Evolutionary conservation across 2,113 vertebrate species (phyloP).

Genomic region (Paramisgurnus dabryanus): DNA sequence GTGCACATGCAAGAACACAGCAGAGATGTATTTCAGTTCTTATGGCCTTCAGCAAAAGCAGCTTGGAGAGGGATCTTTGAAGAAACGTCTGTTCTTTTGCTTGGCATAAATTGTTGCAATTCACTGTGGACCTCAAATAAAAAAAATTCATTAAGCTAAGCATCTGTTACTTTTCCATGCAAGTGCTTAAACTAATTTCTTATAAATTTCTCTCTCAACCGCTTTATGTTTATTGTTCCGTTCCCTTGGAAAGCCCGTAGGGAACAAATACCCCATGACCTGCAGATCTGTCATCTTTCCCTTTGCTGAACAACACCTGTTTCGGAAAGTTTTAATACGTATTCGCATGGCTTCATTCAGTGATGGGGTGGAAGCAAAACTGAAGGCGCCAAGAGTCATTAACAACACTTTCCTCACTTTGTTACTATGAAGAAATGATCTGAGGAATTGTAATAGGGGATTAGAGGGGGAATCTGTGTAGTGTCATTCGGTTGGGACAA

Average conservation of each 20-base stretch:
- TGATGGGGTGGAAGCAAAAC: slow-evolving; percentile 55
- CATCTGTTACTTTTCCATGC: slow-evolving; percentile 7
- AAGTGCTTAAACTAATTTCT: slow-evolving; percentile 32
- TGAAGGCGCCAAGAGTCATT: slow-evolving; percentile 59
- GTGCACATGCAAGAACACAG: not conserved
- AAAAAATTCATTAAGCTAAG: not conserved
- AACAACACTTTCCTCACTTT: slow-evolving; percentile 42
- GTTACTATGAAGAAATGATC: slow-evolving; percentile 52
- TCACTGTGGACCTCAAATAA: not conserved
- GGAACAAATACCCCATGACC: slow-evolving; percentile 14
- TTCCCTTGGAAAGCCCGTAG: slow-evolving; percentile 44
- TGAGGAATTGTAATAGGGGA: slow-evolving; percentile 73
- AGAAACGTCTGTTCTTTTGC: not conserved
- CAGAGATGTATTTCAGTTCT: not conserved
- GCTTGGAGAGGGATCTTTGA: not conserved
- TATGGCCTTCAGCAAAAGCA: not conserved
- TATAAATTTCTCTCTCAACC: not conserved
- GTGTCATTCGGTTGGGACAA: slow-evolving; percentile 61
- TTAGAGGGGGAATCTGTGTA: slow-evolving; percentile 62
- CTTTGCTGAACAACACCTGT: slow-evolving; percentile 63
- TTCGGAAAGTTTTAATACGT: slow-evolving; percentile 64
- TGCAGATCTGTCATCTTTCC: slow-evolving; percentile 49
- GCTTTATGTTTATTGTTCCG: not conserved
- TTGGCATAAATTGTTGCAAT: slow-evolving; percentile 14
- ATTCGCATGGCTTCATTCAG: slow-evolving; percentile 56